Evolutionary conservation across 1,140 invertebrate species (phyloP).

Genomic region (Tyrophagus putrescentiae): DNA sequence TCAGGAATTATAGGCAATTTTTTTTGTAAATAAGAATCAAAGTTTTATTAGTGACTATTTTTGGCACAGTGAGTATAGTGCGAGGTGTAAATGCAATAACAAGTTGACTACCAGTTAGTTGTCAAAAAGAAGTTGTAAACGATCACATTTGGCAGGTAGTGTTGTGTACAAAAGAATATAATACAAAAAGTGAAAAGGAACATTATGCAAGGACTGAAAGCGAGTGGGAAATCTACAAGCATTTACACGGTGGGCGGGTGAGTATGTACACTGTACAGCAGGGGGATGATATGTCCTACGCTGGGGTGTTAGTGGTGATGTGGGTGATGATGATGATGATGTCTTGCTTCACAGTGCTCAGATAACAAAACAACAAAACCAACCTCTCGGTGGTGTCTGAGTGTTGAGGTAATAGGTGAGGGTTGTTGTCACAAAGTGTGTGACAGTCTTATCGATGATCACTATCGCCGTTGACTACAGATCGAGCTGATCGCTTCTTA

Average conservation of each 20-base stretch:
- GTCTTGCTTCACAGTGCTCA: no score
- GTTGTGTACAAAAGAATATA: not conserved
- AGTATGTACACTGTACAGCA: no score
- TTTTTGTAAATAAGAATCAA: not conserved
- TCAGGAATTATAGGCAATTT: not conserved
- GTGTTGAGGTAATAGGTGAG: no score
- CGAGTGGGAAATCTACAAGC: slow-evolving; percentile 5
- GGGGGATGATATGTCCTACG: not conserved
- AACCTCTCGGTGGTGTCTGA: no score
- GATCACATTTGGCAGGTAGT: not conserved
- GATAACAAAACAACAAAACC: no score
- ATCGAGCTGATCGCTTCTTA: not conserved
- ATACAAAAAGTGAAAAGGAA: not conserved
- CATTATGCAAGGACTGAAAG: not conserved
- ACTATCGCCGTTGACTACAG: not conserved
- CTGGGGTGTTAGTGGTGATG: no score
- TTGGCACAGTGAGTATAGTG: slow-evolving; percentile 4
- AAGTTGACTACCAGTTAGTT: slow-evolving; percentile 4
- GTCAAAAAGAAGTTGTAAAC: not conserved
- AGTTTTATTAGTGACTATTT: slow-evolving; percentile 10
- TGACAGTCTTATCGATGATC: slow-evolving; percentile 11
- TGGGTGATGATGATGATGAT: no score
- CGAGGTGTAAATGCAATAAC: not conserved
- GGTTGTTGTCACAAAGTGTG: no score
- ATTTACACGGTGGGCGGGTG: no score